phyloP scores from a whole-genome alignment of 2,797 vertebrate species.

The Tiaroga cobitis region DNA sequence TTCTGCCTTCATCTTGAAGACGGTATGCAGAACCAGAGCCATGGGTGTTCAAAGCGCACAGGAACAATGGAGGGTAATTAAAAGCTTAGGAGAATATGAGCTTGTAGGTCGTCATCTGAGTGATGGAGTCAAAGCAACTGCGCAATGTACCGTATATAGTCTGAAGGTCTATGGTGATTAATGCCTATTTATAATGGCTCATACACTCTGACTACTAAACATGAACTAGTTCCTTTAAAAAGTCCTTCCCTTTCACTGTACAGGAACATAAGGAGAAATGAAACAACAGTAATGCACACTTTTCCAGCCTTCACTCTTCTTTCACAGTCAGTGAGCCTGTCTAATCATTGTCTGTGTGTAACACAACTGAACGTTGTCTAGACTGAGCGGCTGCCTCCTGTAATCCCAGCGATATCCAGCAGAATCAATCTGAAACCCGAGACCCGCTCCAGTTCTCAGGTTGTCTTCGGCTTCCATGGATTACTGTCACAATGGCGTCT shows the following conservation, averaged over 20 bases:
- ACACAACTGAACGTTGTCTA: slow-evolving; percentile 94
- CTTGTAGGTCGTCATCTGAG: slow-evolving; percentile 69
- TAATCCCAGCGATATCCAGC: slow-evolving; percentile 94
- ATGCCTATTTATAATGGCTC: background rate
- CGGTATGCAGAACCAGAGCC: slow-evolving; percentile 58
- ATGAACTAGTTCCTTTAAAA: background rate
- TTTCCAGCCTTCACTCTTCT: slow-evolving; percentile 11
- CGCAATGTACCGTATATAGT: background rate
- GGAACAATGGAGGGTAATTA: slow-evolving; percentile 77
- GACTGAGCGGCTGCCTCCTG: slow-evolving; percentile 92
- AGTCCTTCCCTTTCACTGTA: background rate
- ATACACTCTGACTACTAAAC: no score
- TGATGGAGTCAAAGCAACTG: slow-evolving; percentile 34
- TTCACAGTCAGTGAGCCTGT: slow-evolving; percentile 61
- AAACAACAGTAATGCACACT: background rate
- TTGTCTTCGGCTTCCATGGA: slow-evolving; percentile 77
- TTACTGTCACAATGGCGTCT: slow-evolving; percentile 79
- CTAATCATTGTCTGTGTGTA: slow-evolving; percentile 86
- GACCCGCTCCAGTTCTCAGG: slow-evolving; percentile 78
- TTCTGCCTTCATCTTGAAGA: slow-evolving; percentile 36
- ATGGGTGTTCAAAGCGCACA: slow-evolving; percentile 78
- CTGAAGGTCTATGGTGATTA: background rate
- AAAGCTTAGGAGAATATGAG: slow-evolving; percentile 73
- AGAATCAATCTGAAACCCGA: slow-evolving; percentile 94
- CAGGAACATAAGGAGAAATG: background rate